Evolutionary conservation across 2,797 vertebrate species (phyloP), one percentile per base, ranked within the genome.

Genomic region (Pteronotus mesoamericanus): DNA sequence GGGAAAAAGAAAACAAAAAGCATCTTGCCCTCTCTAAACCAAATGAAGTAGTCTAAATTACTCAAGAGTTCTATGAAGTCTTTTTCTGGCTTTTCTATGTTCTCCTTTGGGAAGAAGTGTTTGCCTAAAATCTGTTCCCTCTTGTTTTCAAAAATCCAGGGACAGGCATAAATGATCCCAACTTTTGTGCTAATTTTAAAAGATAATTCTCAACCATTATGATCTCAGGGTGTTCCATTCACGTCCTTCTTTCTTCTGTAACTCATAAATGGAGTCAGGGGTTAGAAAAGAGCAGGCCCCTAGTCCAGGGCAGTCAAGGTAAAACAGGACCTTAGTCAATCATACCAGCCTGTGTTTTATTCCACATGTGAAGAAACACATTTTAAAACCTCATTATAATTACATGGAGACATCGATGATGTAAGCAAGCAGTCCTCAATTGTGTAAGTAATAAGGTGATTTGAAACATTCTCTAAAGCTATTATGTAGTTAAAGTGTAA

Each of bases 381-480:
- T 86, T 96, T 94, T 86, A 29, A 46, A 71, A 80, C n/a, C 85
- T 86, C 1, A 6, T 87, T 93, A 42, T 32, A 90, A 68, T 16
- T 97, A 96, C 48, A 61, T 61, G 51, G 64, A 48, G 75, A 91
- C 42, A 42, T 94, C 57, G 24, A 18, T 74, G 79, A 74, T 87
- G 4, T 78, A 89, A 96, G 85, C 44, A 80, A 96, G 80, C 44
- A 75, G 24, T 89, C 39, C 44, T 94, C 24, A 84, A 0, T 55
- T 95, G 1, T 96, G 8, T 72, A 86, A 94, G n/a, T 57, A 57
- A 78, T 51, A 74, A 59, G 59, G 64, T 84, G 89, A 69, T 94
- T 95, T 89, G 68, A 93, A 96, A 91, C 34, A 86, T 68, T 21
- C 29, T 89, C n/a, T 89, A 61, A 94, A 91, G 26, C 34, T 37